A percentile compares a stretch with the other conserved stretches of the same genome.
Evolutionary conservation across 2,797 vertebrate genomes (phyloP).

Genomic region (Ibycter americanus): DNA sequence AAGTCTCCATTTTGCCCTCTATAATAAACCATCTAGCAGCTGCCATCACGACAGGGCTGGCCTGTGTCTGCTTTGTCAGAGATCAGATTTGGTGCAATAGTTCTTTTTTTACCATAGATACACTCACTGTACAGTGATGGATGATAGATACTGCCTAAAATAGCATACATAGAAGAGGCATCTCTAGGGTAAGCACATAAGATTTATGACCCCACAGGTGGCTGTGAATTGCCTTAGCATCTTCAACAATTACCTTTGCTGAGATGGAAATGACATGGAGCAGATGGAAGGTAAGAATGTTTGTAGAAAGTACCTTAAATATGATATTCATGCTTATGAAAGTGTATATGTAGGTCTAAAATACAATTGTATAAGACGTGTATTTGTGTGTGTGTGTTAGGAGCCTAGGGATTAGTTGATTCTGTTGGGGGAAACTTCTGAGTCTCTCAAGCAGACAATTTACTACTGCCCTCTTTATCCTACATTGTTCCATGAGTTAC

Average conservation of each 20-base stretch:
- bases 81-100: neutral
- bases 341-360: neutral
- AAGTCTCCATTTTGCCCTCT: neutral
- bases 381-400: neutral
- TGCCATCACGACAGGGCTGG: neutral
- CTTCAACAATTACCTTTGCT: neutral
- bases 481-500: neutral
- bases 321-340: neutral
- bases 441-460: neutral
- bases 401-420: neutral
- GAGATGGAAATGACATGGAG: neutral
- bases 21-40: neutral
- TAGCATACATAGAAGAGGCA: neutral
- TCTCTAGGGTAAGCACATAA: neutral
- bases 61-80: neutral
- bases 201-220: neutral
- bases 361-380: neutral
- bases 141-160: neutral
- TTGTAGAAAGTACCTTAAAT: neutral
- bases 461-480: neutral
- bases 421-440: neutral
- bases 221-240: neutral
- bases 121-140: neutral
- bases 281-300: neutral
- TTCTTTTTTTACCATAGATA: neutral